Base-by-base conservation (phyloP, 2,113 vertebrate species). In the Varanus komodoensis region DNA sequence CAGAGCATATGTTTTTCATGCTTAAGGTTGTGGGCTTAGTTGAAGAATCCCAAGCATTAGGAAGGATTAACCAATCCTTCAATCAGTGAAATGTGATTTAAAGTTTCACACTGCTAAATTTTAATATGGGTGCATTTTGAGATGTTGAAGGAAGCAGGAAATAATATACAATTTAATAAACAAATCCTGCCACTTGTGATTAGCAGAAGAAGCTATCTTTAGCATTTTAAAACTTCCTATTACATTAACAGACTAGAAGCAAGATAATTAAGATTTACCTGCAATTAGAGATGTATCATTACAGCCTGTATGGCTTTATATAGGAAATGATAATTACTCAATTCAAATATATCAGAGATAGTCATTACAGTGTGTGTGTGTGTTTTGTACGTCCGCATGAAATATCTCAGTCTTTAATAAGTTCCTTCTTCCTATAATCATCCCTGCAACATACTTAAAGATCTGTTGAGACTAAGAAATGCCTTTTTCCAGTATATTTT, bases 401-500 rank as follows among this genome's bases (percentile, higher is more conserved):
- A 68, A 79, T 80, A 32, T 71, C 64, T 85, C 34, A 23, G 9
- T 14, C 27, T 69, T 80, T 54, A 71, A 71, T 52, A 71, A 6
- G 8, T 82, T 52, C 1, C 29, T 68, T 54, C 21, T 54, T 48
- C 50, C 38, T 57, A 9, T 71, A 27, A 79, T 54, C 12, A 69
- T 69, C 44, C 57, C 38, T 85, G 44, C 29, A 68, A 48, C 32
- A 29, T 67, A 77, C 29, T 73, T 74, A 73, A 61, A 67, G 38
- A 17, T 89, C 77, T 68, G 2, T 69, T 89, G 83, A 94, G 93
- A 87, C 68, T 78, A n/a, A 91, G n/a, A 86, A 61, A 23, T 34
- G 57, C 69, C 80, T 89, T 94, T 90, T 75, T 80, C 83, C 85
- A 86, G 68, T 86, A 74, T 29, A 93, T 88, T 85, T 91, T 89